These are phyloP conservation scores for Mesopsocus fuscifrons DNA, from an alignment of 2,888 invertebrate genomes.

Conservation along the genomic window DNA sequence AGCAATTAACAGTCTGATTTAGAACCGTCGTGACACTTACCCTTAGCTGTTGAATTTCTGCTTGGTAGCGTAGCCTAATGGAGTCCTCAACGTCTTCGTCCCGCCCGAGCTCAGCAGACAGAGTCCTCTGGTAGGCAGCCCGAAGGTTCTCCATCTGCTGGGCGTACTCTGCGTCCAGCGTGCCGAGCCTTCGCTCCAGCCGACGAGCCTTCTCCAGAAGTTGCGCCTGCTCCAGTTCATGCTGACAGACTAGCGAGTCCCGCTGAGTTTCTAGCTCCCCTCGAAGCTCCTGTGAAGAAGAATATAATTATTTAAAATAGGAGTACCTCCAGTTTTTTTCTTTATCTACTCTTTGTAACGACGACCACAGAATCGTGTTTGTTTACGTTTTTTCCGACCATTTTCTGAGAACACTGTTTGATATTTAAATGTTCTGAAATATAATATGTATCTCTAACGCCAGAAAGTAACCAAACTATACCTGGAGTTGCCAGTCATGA, in stretches of 20 bases:
- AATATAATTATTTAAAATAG: slow-evolving; percentile 7
- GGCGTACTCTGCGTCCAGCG: slow-evolving; percentile 63
- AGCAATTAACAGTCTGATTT: no score
- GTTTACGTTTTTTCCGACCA: no score
- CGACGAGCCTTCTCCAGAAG: slow-evolving; percentile 49
- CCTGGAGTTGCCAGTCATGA: slow-evolving; percentile 20
- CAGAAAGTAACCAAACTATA: no score
- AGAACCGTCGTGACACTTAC: no score
- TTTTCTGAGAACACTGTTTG: no score
- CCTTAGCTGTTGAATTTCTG: slow-evolving; percentile 70
- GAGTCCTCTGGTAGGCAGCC: slow-evolving; percentile 49
- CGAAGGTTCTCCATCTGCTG: slow-evolving; percentile 64
- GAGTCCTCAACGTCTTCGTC: slow-evolving; percentile 38
- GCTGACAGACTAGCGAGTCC: slow-evolving; percentile 29
- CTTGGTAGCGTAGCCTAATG: slow-evolving; percentile 55
- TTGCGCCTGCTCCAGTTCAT: slow-evolving; percentile 25
- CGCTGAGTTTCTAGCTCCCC: slow-evolving; percentile 23
- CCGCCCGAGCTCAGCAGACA: slow-evolving; percentile 37
- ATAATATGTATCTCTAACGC: no score
- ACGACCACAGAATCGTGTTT: no score
- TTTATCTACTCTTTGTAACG: no score
- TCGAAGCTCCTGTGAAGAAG: slow-evolving; percentile 19
- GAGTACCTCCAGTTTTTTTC: slow-evolving; percentile 3
- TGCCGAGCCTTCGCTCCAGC: slow-evolving; percentile 48
- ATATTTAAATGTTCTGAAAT: no score